Evolutionary conservation across 2,797 vertebrate species (phyloP).

Genomic region (Oreochromis mossambicus): DNA sequence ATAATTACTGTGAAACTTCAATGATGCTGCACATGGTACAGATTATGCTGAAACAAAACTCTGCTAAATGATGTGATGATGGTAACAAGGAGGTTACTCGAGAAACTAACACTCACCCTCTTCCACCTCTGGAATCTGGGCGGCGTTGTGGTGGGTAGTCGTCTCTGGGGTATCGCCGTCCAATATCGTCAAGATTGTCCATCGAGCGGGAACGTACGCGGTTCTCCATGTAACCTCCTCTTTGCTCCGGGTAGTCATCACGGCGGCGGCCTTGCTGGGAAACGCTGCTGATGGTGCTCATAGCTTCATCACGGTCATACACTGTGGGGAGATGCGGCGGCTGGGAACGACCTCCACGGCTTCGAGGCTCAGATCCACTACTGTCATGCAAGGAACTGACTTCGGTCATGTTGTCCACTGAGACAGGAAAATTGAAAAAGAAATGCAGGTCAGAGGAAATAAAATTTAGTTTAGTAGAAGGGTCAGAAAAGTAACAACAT

Average conservation of each 20-base stretch:
- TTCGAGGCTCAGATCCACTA: slow-evolving; percentile 56
- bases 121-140: slow-evolving; percentile 67
- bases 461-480: background rate
- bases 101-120: slow-evolving; percentile 64
- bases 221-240: slow-evolving; percentile 30
- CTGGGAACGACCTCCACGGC: slow-evolving; percentile 72
- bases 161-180: slow-evolving; percentile 53
- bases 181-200: slow-evolving; percentile 84
- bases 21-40: background rate
- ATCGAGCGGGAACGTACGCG: slow-evolving; percentile 81
- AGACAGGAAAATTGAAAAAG: background rate
- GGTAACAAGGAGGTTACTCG: too few relatives aligned
- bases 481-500: background rate
- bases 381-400: slow-evolving; percentile 86
- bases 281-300: slow-evolving; percentile 83
- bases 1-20: background rate
- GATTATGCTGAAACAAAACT: background rate
- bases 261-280: slow-evolving; percentile 67
- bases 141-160: slow-evolving; percentile 41
- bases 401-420: slow-evolving; percentile 83
- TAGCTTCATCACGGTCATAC: slow-evolving; percentile 77
- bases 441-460: background rate
- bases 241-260: slow-evolving; percentile 48
- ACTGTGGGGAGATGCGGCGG: slow-evolving; percentile 68
- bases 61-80: background rate